These are phyloP conservation scores for Dolichomitus sp. DNA, from an alignment of 2,888 invertebrate genomes.

Conservation along the genomic window DNA sequence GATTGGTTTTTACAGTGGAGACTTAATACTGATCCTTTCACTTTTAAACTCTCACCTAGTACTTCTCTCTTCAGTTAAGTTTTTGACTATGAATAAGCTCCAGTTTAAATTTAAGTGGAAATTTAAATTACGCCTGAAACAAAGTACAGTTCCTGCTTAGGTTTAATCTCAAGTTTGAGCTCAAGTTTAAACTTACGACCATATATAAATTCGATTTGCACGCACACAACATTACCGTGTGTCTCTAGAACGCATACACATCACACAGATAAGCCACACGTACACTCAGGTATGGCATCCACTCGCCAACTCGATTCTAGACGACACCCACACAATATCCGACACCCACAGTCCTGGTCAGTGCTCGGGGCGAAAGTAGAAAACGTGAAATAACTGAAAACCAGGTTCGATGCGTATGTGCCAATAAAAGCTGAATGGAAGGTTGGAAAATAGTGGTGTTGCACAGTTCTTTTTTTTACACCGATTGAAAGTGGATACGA, in stretches of 20 bases:
- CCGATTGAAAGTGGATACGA: slow-evolving; percentile 33
- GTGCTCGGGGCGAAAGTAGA: slow-evolving; percentile 23
- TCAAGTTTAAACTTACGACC: neutral
- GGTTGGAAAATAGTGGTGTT: slow-evolving; percentile 23
- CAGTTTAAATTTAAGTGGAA: neutral
- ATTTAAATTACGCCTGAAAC: neutral
- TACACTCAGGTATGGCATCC: slow-evolving; percentile 58
- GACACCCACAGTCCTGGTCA: slow-evolving; percentile 24
- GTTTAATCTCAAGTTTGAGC: neutral
- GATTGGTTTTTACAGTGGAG: no score
- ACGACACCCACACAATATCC: slow-evolving; percentile 41
- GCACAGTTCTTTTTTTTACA: slow-evolving; percentile 16
- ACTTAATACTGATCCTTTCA: no score
- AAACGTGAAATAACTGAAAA: slow-evolving; percentile 39
- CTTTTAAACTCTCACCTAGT: no score
- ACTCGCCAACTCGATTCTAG: slow-evolving; percentile 38
- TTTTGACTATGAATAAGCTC: neutral
- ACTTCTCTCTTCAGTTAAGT: no score
- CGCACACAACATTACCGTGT: neutral
- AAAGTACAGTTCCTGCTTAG: neutral
- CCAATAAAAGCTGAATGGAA: slow-evolving; percentile 32
- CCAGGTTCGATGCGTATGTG: slow-evolving; percentile 16
- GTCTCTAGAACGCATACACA: slow-evolving; percentile 47
- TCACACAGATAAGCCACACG: slow-evolving; percentile 68
- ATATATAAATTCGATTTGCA: neutral